A percentile compares a stretch with the other conserved stretches of the same genome.
Conservation (phyloP, 1,140 invertebrate species). For the Heliconius melpomene region DNA sequence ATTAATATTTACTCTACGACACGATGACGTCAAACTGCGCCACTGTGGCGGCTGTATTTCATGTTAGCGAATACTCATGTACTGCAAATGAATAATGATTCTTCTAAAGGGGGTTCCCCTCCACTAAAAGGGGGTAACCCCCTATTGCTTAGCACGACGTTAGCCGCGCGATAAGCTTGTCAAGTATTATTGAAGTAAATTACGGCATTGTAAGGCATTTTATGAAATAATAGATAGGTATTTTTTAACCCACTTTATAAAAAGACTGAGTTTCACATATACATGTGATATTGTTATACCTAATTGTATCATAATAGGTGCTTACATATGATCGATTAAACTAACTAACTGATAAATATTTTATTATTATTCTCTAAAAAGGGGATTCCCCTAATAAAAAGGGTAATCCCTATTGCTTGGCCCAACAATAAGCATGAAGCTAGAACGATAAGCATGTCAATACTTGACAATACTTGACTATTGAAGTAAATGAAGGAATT, state of each 20-base stretch:
- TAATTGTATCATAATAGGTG: no score
- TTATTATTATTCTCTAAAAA: no score
- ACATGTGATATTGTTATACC: no score
- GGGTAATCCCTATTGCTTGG: no score
- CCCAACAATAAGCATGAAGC: no score
- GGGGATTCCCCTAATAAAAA: no score
- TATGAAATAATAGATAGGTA: neutral
- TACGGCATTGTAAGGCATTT: neutral
- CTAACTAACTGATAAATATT: no score
- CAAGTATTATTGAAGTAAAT: constrained; percentile 6
- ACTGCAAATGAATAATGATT: constrained; percentile 13
- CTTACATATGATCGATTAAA: no score
- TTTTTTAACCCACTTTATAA: neutral
- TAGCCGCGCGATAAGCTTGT: neutral
- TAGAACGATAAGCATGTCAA: no score
- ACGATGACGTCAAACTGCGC: constrained; percentile 1
- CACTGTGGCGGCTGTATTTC: neutral
- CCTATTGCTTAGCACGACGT: constrained; percentile 8
- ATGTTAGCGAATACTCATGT: constrained; percentile 2
- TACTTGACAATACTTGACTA: no score
- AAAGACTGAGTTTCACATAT: no score
- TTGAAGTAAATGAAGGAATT: no score
- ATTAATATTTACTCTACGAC: neutral
- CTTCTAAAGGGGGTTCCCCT: neutral
- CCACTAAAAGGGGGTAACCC: neutral